phyloP scores from a whole-genome alignment of 2,113 vertebrate genomes.

The Pantherophis guttatus region DNA sequence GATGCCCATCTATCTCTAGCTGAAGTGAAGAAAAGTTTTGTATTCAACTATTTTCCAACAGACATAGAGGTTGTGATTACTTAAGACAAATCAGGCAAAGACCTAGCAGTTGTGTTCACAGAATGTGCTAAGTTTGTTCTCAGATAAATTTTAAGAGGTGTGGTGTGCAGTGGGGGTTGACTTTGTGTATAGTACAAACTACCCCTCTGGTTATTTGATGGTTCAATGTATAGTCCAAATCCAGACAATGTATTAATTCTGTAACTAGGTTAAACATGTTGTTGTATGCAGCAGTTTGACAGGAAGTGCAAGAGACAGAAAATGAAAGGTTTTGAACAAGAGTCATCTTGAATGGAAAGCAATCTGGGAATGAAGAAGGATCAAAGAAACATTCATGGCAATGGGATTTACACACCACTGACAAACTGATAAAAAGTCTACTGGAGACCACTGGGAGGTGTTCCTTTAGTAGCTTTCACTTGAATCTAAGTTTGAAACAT shows the following conservation, averaged over 20 bases:
- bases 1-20: neutral
- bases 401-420: constrained; percentile 22
- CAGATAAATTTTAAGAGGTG: neutral
- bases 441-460: constrained; percentile 18
- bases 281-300: neutral
- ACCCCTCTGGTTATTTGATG: neutral
- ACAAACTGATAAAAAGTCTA: constrained; percentile 36
- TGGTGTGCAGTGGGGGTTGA: neutral
- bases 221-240: neutral
- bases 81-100: neutral
- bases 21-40: constrained; percentile 25
- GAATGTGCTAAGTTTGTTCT: neutral
- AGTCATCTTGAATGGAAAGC: constrained; percentile 47
- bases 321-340: constrained; percentile 33
- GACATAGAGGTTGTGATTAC: neutral
- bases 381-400: constrained; percentile 4
- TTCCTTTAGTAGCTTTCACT: constrained; percentile 35
- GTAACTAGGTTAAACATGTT: neutral
- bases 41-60: constrained; percentile 20
- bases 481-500: constrained; percentile 46
- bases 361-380: constrained; percentile 33
- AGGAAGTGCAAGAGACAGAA: neutral
- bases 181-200: neutral
- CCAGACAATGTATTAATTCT: neutral
- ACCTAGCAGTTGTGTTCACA: neutral